Percentiles rank a stretch among this genome's conserved stretches.
phyloP scores from a whole-genome alignment of 2,113 vertebrate species.

The Epinephelus moara region DNA sequence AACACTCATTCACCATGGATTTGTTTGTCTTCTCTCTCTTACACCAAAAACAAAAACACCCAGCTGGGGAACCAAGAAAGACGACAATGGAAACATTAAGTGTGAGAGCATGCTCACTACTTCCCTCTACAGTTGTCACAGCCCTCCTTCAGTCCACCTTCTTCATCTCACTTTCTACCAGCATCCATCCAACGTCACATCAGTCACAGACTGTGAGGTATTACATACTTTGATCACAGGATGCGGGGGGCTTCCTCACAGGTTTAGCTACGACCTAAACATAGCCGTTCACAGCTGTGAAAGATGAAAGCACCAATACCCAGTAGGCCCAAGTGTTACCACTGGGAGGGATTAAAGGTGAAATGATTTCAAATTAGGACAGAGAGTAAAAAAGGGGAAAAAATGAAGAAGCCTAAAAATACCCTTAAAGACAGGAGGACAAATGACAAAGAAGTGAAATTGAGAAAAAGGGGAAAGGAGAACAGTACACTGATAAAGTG shows the following conservation, averaged over 20 bases:
- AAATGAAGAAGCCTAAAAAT: background rate
- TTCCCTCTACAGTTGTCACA: constrained; percentile 24
- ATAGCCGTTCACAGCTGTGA: constrained; percentile 28
- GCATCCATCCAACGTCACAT: background rate
- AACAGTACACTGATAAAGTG: background rate
- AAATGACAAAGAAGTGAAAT: background rate
- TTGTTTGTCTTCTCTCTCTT: background rate
- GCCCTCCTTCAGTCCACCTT: background rate
- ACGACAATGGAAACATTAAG: background rate
- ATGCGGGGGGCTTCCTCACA: background rate
- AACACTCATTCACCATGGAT: background rate
- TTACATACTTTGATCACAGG: constrained; percentile 14
- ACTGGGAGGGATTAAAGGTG: background rate
- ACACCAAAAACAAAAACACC: background rate
- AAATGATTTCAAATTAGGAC: background rate
- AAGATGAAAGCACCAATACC: background rate
- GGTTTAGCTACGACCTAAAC: constrained; percentile 6
- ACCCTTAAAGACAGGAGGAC: background rate
- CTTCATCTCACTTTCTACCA: constrained; percentile 11
- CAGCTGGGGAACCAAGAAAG: background rate
- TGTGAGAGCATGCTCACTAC: background rate
- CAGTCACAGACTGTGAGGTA: constrained; percentile 3
- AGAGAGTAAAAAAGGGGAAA: background rate
- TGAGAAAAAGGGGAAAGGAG: background rate
- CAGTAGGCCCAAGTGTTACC: background rate